Percentiles rank a stretch among this genome's conserved stretches.
Evolutionary conservation across 2,113 vertebrate genomes (phyloP).

Genomic region (Orthonyx spaldingii): DNA sequence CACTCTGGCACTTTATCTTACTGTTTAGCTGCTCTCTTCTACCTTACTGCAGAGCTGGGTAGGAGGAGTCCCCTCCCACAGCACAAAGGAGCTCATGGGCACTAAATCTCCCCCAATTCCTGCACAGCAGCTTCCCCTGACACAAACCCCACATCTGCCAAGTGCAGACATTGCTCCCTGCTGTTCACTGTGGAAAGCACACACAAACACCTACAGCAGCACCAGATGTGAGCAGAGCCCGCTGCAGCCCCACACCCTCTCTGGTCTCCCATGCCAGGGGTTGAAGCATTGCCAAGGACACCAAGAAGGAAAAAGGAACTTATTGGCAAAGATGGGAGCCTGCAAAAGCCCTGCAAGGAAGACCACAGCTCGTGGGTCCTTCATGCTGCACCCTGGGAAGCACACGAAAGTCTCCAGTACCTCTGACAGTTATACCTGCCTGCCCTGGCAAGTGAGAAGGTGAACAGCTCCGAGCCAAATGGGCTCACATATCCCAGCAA

Average conservation of each 20-base stretch:
- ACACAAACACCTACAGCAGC: background rate
- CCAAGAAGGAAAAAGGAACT: background rate
- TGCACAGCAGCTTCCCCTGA: background rate
- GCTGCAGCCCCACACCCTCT: fast-evolving
- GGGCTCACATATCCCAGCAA: background rate
- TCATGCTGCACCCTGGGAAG: background rate
- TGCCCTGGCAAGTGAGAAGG: background rate
- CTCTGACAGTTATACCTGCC: slow-evolving; percentile 62
- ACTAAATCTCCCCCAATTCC: background rate
- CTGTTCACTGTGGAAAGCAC: background rate
- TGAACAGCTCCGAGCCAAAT: background rate
- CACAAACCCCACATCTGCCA: background rate
- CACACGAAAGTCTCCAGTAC: background rate
- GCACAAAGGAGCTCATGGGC: background rate
- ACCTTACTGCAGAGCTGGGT: background rate
- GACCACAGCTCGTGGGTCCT: slow-evolving; percentile 13
- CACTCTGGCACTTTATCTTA: background rate
- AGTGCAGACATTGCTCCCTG: fast-evolving
- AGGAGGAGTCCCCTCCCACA: background rate
- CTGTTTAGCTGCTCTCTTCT: background rate
- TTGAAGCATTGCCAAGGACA: background rate
- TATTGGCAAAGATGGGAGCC: background rate
- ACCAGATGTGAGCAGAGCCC: fast-evolving
- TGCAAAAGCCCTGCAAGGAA: slow-evolving; percentile 26
- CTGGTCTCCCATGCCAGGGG: background rate